Percentiles rank a stretch among this genome's conserved stretches.
phyloP scores from a whole-genome alignment of 1,140 invertebrate genomes.

The Drosophila pseudoananassae region DNA sequence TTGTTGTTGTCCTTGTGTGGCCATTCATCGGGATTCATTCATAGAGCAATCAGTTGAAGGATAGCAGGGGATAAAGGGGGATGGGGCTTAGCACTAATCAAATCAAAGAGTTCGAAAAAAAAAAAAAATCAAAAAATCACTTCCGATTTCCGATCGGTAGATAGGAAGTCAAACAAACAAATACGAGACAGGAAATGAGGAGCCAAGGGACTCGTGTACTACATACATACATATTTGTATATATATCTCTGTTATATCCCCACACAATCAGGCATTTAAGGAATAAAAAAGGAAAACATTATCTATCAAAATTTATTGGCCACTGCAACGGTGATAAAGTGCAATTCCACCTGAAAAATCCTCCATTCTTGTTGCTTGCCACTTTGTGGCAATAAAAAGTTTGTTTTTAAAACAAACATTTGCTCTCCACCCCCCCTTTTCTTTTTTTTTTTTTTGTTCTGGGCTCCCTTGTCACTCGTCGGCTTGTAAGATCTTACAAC shows the following conservation, averaged over 20 bases:
- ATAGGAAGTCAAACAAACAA: conserved; percentile 37
- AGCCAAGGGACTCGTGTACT: conserved; percentile 1
- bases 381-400: conserved; percentile 74
- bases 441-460: conserved; percentile 11
- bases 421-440: not conserved
- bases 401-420: conserved; percentile 76
- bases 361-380: conserved; percentile 48
- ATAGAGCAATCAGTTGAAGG: conserved; percentile 63
- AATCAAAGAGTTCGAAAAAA: conserved; percentile 64
- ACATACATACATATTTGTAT: too few relatives aligned
- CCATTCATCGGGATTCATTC: conserved; percentile 70
- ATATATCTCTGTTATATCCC: not conserved
- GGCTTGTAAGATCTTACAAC: conserved; percentile 59
- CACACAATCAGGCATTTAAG: not conserved
- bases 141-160: conserved; percentile 39
- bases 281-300: conserved; percentile 4
- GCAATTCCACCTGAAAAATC: conserved; percentile 1
- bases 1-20: conserved; percentile 15
- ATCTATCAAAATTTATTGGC: conserved; percentile 4
- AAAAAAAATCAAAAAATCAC: conserved; percentile 32
- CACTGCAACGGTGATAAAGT: conserved; percentile 5
- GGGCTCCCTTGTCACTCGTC: conserved; percentile 65
- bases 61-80: not conserved
- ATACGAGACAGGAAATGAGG: conserved; percentile 47
- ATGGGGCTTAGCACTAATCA: conserved; percentile 55